A percentile compares a stretch with the other conserved stretches of the same genome.
Evolutionary conservation across 92 coral and sea anemone species (phyloP).

Genomic region (Hydrozoanthus gracilis): DNA sequence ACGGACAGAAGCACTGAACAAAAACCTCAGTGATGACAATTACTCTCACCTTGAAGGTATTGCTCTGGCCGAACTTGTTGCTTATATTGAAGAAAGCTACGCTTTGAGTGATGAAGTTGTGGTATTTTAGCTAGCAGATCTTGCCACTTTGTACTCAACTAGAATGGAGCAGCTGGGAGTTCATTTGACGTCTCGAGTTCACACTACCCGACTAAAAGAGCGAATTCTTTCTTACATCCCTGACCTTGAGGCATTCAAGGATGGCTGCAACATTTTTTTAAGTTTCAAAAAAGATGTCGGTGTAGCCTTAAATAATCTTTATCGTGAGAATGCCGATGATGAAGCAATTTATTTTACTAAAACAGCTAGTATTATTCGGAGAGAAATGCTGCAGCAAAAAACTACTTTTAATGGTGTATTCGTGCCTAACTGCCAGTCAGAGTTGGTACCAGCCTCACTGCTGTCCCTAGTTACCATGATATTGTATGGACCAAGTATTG

Average conservation of each 20-base stretch:
- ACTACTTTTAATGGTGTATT: slow-evolving; percentile 43
- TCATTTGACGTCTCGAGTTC: slow-evolving; percentile 26
- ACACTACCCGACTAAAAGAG: slow-evolving; percentile 55
- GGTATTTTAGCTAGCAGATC: slow-evolving; percentile 57
- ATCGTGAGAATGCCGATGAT: slow-evolving; percentile 22
- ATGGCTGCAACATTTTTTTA: slow-evolving; percentile 22
- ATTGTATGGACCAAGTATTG: slow-evolving; percentile 48
- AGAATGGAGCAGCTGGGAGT: slow-evolving; percentile 54
- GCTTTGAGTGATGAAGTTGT: slow-evolving; percentile 29
- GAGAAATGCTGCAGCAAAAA: slow-evolving; percentile 53
- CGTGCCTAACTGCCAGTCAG: slow-evolving; percentile 40
- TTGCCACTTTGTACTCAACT: slow-evolving; percentile 52
- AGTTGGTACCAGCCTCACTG: slow-evolving; percentile 34
- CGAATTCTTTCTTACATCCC: slow-evolving; percentile 45
- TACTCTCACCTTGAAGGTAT: slow-evolving; percentile 49
- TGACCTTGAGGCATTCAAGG: slow-evolving; percentile 48
- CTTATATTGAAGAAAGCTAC: slow-evolving; percentile 54
- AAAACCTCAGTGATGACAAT: slow-evolving; percentile 33
- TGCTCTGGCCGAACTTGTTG: slow-evolving; percentile 62
- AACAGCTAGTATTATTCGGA: slow-evolving; percentile 60
- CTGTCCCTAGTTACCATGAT: slow-evolving; percentile 45
- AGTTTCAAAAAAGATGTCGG: slow-evolving; percentile 1
- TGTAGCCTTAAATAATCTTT: neutral
- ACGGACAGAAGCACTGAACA: slow-evolving; percentile 24
- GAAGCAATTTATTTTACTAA: slow-evolving; percentile 58